These are phyloP conservation scores for Anoura caudifer DNA, from an alignment of 2,113 vertebrate genomes.

Conservation along the genomic window DNA sequence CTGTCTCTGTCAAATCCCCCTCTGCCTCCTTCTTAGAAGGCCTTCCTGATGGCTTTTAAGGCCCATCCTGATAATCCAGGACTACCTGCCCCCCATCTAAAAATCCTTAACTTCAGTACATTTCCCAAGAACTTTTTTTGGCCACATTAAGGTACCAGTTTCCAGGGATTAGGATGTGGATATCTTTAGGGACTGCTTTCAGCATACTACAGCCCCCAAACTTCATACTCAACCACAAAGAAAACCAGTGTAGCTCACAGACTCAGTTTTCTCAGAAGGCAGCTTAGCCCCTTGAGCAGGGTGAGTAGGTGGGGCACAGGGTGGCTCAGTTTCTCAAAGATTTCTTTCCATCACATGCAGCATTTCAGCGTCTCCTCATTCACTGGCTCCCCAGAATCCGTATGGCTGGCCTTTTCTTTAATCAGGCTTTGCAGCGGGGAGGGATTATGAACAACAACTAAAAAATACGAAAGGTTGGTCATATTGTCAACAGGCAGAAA, in stretches of 20 bases:
- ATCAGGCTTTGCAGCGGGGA: background rate
- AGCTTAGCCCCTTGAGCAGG: background rate
- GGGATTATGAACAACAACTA: background rate
- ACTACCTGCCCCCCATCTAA: background rate
- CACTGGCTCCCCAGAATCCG: background rate
- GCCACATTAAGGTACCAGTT: background rate
- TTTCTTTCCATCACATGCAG: background rate
- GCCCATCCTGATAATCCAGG: background rate
- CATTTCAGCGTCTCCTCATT: background rate
- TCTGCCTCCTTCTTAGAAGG: background rate
- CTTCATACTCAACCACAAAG: background rate
- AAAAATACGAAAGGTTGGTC: background rate
- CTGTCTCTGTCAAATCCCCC: background rate
- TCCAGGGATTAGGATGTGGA: background rate
- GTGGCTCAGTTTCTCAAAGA: background rate
- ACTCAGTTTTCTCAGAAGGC: background rate
- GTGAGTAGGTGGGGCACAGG: background rate
- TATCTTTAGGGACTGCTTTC: background rate
- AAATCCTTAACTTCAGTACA: background rate
- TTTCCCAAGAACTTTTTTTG: background rate
- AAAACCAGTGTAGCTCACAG: background rate
- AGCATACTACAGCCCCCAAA: background rate
- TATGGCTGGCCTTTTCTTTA: background rate
- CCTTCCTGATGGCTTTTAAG: background rate
- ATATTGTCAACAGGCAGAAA: constrained; percentile 17